Evolutionary conservation across 2,113 vertebrate genomes (phyloP), one percentile per base, ranked within the genome.

Genomic region (Maccullochella peelii): DNA sequence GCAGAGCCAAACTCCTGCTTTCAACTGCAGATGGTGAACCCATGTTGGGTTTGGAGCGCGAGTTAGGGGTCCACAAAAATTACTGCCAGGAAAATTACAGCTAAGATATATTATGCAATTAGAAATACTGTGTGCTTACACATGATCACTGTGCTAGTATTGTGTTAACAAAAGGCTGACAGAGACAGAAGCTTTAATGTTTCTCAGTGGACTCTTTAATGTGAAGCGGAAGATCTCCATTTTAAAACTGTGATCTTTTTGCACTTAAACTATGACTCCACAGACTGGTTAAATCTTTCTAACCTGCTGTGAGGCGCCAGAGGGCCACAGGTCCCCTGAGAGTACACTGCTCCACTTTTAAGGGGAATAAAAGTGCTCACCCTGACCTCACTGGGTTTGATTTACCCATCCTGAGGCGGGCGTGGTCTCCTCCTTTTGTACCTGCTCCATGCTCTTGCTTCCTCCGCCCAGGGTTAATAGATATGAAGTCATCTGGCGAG

Each of bases 11-110:
- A 84, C 83, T 89, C 88, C 89, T 93, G 84, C 85, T 55, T 82
- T 94, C 93, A 92, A 67, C 92, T 95, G 91, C 95, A 97, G 96
- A 96, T 96, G 95, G 93, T 92, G 94, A 94, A 90, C 91, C 91
- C 86, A 88, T 92, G 92, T 94, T 81, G 92, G 83, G 73, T 83
- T 89, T 72, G 73, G 73, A 83, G 80, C 30, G 72, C 23, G 30
- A 86, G 70, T 65, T 65, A 50, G 71, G 88, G 88, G 94, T 92
- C 40, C 10, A 67, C 89, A 92, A 89, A 81, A 95, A 91, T 91
- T 86, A 92, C 83, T 85, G 94, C 92, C 93, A 93, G 93, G 94
- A 95, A 94, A 91, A 86, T 91, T 88, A 86, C 86, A 89, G 86
- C 73, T 73, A 86, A 92, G 86, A 95, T 95, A 95, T 95, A 95